These are phyloP conservation scores for Lasioglossum marginatum DNA, from an alignment of 2,888 invertebrate genomes.

Conservation along the genomic window DNA sequence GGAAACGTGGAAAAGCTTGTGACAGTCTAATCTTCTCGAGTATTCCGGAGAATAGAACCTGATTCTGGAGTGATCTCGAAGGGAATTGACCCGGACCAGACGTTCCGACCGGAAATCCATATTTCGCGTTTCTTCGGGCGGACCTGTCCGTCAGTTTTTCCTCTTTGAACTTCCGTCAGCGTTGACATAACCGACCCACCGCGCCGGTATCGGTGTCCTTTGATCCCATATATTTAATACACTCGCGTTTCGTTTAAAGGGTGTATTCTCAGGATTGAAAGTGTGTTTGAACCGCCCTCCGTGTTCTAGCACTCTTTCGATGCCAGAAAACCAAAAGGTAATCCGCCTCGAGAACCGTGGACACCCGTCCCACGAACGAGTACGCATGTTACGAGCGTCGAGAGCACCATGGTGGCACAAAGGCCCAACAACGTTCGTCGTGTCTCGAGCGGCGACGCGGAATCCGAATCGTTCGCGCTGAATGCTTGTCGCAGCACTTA, in stretches of 20 bases:
- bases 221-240: conserved; percentile 48
- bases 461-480: conserved; percentile 31
- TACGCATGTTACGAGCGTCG: conserved; percentile 25
- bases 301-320: conserved; percentile 32
- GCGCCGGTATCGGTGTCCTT: conserved; percentile 16
- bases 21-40: conserved; percentile 83
- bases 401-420: background rate
- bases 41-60: conserved; percentile 80
- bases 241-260: conserved; percentile 26
- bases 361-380: background rate
- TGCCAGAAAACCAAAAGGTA: conserved; percentile 39
- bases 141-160: background rate
- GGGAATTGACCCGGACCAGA: conserved; percentile 72
- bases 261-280: conserved; percentile 33
- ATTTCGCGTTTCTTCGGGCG: conserved; percentile 54
- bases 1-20: conserved; percentile 81
- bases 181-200: background rate
- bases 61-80: conserved; percentile 79
- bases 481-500: conserved; percentile 36
- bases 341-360: conserved; percentile 25
- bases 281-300: conserved; percentile 19
- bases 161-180: conserved; percentile 53
- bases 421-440: background rate
- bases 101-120: conserved; percentile 55
- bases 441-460: conserved; percentile 19